These are phyloP conservation scores for Ophion costatus DNA, from an alignment of 2,888 invertebrate species.

Conservation along the genomic window DNA sequence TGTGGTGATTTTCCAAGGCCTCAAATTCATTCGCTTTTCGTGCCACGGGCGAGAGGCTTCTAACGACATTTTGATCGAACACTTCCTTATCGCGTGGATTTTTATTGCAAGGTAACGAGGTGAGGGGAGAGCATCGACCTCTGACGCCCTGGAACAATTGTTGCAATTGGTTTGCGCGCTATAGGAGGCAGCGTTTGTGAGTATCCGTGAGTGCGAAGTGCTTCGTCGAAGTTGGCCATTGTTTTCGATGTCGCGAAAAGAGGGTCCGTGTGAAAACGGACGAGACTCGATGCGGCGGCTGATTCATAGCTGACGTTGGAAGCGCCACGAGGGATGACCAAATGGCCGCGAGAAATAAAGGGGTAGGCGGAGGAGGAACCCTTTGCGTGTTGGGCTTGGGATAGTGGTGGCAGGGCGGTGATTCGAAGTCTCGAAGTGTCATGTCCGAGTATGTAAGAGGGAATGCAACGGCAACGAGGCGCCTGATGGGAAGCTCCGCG, in stretches of 20 bases:
- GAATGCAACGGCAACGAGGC: slow-evolving; percentile 45
- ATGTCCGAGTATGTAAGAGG: slow-evolving; percentile 41
- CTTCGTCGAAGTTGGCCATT: neutral
- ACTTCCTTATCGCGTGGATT: neutral
- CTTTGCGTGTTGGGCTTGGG: slow-evolving; percentile 61
- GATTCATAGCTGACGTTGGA: slow-evolving; percentile 63
- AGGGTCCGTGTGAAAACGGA: slow-evolving; percentile 7
- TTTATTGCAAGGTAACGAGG: neutral
- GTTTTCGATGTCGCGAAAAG: neutral
- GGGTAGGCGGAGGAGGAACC: slow-evolving; percentile 11
- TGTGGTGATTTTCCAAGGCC: neutral
- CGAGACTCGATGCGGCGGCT: slow-evolving; percentile 39
- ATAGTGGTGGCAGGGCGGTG: neutral
- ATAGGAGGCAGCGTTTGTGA: too few species aligned
- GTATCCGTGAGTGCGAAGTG: neutral
- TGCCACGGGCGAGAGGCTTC: neutral
- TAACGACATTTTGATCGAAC: neutral
- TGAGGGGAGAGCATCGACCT: neutral
- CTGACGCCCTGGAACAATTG: neutral
- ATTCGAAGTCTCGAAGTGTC: slow-evolving; percentile 46
- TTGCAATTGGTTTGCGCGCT: neutral
- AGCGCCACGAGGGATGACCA: slow-evolving; percentile 28
- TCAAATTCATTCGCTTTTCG: neutral
- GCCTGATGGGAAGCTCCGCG: slow-evolving; percentile 49
- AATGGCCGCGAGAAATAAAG: slow-evolving; percentile 38